Base-by-base conservation (phyloP, 2,888 invertebrate genomes). In the Trissoscelio sp. region DNA sequence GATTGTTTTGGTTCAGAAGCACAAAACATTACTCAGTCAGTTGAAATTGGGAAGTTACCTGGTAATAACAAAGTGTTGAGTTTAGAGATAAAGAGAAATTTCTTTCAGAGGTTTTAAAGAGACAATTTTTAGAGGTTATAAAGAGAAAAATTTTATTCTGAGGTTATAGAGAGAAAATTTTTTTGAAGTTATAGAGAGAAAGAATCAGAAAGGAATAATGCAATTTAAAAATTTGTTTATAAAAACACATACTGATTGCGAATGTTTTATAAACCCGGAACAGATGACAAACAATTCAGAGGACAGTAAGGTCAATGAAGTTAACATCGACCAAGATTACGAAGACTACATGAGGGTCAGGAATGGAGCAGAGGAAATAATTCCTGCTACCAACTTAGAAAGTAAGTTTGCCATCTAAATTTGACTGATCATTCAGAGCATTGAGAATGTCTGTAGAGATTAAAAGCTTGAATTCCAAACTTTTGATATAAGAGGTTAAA, bases 21-120 rank as follows among this genome's bases (percentile, higher is more conserved):
- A 66, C 57, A 70, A 81, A 72, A 77, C 73, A 74, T 70, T 60
- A 57, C 28, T 77, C 64, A 51, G 46, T 79, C 73, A 48, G 51
- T 51, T 69, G 53, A 37, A 24, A 20, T 28, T 42, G 9, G 11
- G 20, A 22, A 51, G 22, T 39, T 53, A 14, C 55, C 69, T 55
- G 69, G 69, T 31, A 44, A 28, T 42, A n/a, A n/a, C n/a, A n/a
- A n/a, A n/a, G n/a, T n/a, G n/a, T n/a, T n/a, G n/a, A n/a, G n/a
- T n/a, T n/a, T n/a, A n/a, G n/a, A n/a, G n/a, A n/a, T n/a, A n/a
- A n/a, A n/a, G n/a, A n/a, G n/a, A n/a, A n/a, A n/a, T n/a, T n/a
- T n/a, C n/a, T n/a, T n/a, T n/a, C n/a, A n/a, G n/a, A n/a, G n/a
- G n/a, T n/a, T n/a, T n/a, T n/a, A n/a, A n/a, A n/a, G n/a, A n/a